phyloP scores from a whole-genome alignment of 2,888 invertebrate genomes.

The Pharmacophagus antenor region DNA sequence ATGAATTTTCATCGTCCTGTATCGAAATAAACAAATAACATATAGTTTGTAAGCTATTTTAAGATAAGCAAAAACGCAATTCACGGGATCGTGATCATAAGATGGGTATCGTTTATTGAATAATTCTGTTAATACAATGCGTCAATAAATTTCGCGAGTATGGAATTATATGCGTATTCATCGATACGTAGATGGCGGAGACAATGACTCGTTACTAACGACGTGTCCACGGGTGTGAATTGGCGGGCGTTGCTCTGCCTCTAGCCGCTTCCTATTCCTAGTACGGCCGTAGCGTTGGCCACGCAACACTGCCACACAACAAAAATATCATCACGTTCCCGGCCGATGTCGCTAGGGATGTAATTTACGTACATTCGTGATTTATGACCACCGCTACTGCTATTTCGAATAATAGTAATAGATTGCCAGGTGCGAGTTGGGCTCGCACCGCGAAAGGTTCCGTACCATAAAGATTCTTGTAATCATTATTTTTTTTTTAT shows the following conservation, averaged over 20 bases:
- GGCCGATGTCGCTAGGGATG: conserved; percentile 20
- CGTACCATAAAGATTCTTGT: too few species aligned
- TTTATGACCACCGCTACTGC: conserved; percentile 17
- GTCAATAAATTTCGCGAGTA: conserved; percentile 16
- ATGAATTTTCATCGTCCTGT: too few species aligned
- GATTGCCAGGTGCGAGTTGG: too few species aligned
- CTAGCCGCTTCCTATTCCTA: conserved; percentile 40
- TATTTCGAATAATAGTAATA: conserved; percentile 3
- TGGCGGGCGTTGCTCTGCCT: conserved; percentile 36
- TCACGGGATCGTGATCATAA: too few species aligned
- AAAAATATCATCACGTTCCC: conserved; percentile 22
- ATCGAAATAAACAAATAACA: too few species aligned
- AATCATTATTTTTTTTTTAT: too few species aligned
- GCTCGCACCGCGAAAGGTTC: too few species aligned
- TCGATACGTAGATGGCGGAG: conserved; percentile 21
- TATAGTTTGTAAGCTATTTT: too few species aligned
- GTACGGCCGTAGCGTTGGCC: conserved; percentile 40
- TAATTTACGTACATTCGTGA: conserved; percentile 28
- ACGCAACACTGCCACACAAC: conserved; percentile 21
- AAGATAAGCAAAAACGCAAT: too few species aligned
- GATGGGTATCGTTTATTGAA: too few species aligned
- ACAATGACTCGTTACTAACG: conserved; percentile 39
- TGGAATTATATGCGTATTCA: conserved; percentile 15
- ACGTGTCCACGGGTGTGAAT: conserved; percentile 39
- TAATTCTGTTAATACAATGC: conserved; percentile 5